Evolutionary conservation across 2,113 vertebrate species (phyloP), one percentile per base, ranked within the genome.

Genomic region (Grammomys surdaster): DNA sequence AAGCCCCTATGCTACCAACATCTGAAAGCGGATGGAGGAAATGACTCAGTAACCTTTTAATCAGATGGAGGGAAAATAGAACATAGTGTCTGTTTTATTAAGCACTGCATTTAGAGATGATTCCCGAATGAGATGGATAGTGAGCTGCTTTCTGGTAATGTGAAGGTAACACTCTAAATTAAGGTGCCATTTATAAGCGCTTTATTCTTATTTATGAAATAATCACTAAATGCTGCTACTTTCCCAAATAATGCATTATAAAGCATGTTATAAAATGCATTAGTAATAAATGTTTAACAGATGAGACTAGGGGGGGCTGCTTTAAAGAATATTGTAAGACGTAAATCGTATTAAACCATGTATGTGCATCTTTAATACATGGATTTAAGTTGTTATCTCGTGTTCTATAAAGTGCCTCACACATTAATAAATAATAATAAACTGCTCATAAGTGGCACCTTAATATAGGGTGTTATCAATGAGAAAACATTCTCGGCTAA

Each of bases 131-230:
- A 99, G 98, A 99, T 97, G 95, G 97, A 98, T 98, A 97, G 97
- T 81, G 96, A 98, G 97, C 93, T 87, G 98, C 97, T 98, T 43
- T 87, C 90, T 94, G 13, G 97, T 98, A 99, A 99, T 98, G 97
- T 28, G 97, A 98, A 98, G 98, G 98, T 99, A 98, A 98, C 98
- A 94, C 98, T 98, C 98, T 98, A 99, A 98, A 99, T 98, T 98
- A 98, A 99, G 98, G 98, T 98, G 98, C 96, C 98, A 98, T 97
- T 98, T 98, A 98, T 97, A 98, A 98, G 98, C 98, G 97, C 98
- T 98, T 98, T 98, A 98, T 98, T 98, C 98, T 98, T 99, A 99
- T 98, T 98, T 99, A 99, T 99, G 98, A 98, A 99, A 99, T 98
- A 98, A 98, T 98, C 98, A 58, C 98, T 98, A 98, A 98, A 98